Conservation (phyloP, 2,888 invertebrate genomes). For the Papilio gigon region DNA sequence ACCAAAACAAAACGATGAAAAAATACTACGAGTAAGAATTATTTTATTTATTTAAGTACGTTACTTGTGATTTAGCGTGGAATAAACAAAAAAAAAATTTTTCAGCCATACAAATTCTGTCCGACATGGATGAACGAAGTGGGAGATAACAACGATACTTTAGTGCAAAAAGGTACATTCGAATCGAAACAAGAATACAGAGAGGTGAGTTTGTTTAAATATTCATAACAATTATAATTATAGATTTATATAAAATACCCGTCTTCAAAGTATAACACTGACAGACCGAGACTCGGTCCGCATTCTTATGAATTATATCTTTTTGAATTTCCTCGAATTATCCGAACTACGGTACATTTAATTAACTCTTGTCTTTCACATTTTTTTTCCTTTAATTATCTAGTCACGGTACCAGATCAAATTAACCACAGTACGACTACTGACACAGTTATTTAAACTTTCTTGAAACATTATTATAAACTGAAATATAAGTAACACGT, state of each 20-base stretch:
- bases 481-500: not conserved
- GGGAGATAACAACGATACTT: slow-evolving; percentile 69
- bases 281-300: not conserved
- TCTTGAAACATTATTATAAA: too few relatives aligned
- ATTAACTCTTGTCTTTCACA: slow-evolving; percentile 21
- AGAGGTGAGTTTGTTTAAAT: slow-evolving; percentile 56
- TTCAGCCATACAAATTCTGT: slow-evolving; percentile 85
- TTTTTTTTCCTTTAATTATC: not conserved
- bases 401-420: slow-evolving; percentile 1
- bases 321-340: not conserved
- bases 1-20: slow-evolving; percentile 74
- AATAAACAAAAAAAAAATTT: too few relatives aligned
- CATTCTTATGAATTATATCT: not conserved
- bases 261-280: not conserved
- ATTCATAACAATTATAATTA: not conserved
- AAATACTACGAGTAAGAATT: slow-evolving; percentile 60
- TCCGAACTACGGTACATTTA: slow-evolving; percentile 20
- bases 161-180: slow-evolving; percentile 65
- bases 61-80: too few relatives aligned
- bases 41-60: not conserved
- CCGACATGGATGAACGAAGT: slow-evolving; percentile 81
- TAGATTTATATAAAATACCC: not conserved
- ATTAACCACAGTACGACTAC: not conserved
- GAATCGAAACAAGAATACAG: slow-evolving; percentile 70
- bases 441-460: not conserved